Base-by-base conservation (phyloP, 2,797 vertebrate species). In the Sebastes paucispinis region DNA sequence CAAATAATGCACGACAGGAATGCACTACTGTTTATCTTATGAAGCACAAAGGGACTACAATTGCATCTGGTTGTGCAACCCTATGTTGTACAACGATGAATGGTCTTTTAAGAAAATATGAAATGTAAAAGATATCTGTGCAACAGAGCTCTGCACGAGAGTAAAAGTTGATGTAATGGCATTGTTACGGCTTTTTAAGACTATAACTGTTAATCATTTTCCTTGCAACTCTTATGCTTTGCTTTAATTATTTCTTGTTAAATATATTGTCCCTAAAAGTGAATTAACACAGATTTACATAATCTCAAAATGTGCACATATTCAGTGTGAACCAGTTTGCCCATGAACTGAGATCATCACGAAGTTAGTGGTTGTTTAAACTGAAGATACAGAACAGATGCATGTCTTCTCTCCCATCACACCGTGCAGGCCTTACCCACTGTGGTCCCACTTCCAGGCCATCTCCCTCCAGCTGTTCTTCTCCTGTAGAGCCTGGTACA, bases 391-490 rank as follows among this genome's bases (percentile, higher is more conserved):
- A 22, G 3, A 29, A 69, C 2, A 18, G 24, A 69, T 71, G 7
- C 5, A 16, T 52, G 8, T 65, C 11, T n/a, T 39, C 12, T 36
- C 18, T 6, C 54, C 10, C 24, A 25, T 54, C 50, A 74, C 20
- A 27, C 9, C 8, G 24, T 13, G 3, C 5, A 62, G 20, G 54
- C 58, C 95, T 93, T 93, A 97, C 96, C 96, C 96, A 67, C 94
- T 94, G 69, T 95, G 94, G 85, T 96, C 96, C 96, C 96, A 97
- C 81, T 95, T 96, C 93, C 94, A 95, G 59, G 95, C 93, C 94
- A 96, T 95, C 89, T 96, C 96, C 83, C 95, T 92, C 94, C 95
- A 96, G 84, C 93, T 95, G 89, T 95, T 94, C 67, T 96, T 96
- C 83, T 96, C 96, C 79, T 96, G 95, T 10, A 96, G 87, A 75